phyloP scores from a whole-genome alignment of 2,888 invertebrate species.

The Aleiodes alternator region DNA sequence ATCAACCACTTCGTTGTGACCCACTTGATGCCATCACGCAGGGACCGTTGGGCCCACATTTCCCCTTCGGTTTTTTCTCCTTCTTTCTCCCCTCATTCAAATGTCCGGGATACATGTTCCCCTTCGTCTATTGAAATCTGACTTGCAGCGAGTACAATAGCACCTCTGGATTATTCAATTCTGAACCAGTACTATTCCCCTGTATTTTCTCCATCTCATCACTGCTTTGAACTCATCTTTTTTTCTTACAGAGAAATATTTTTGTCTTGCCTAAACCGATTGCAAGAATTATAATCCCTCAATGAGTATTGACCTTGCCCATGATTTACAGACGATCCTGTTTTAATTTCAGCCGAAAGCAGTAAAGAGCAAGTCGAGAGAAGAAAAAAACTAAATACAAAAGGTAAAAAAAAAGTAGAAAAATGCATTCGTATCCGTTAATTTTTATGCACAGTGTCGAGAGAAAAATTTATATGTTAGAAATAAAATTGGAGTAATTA shows the following conservation, averaged over 20 bases:
- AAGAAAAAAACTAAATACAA: not conserved
- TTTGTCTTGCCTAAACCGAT: not conserved
- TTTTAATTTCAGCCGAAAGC: not conserved
- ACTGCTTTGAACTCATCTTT: not conserved
- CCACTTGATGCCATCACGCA: constrained; percentile 61
- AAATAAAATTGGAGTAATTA: constrained; percentile 23
- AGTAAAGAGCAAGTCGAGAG: too few species aligned
- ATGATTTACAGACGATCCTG: not conserved
- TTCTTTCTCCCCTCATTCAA: constrained; percentile 47
- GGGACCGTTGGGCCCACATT: constrained; percentile 48
- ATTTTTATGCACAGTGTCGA: not conserved
- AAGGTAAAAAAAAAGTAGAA: not conserved
- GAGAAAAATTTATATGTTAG: constrained; percentile 1
- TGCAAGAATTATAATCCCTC: not conserved
- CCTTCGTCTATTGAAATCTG: constrained; percentile 60
- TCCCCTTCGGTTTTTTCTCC: constrained; percentile 35
- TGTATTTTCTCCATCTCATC: constrained; percentile 11
- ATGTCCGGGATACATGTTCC: constrained; percentile 1
- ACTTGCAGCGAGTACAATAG: constrained; percentile 64
- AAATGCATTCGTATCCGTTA: not conserved
- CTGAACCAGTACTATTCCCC: not conserved
- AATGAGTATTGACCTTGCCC: not conserved
- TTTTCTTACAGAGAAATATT: not conserved
- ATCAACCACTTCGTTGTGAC: constrained; percentile 69
- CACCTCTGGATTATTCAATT: constrained; percentile 57